A percentile compares a stretch with the other conserved stretches of the same genome.
Evolutionary conservation across 2,888 invertebrate species (phyloP).

Genomic region (Beris morrisii): DNA sequence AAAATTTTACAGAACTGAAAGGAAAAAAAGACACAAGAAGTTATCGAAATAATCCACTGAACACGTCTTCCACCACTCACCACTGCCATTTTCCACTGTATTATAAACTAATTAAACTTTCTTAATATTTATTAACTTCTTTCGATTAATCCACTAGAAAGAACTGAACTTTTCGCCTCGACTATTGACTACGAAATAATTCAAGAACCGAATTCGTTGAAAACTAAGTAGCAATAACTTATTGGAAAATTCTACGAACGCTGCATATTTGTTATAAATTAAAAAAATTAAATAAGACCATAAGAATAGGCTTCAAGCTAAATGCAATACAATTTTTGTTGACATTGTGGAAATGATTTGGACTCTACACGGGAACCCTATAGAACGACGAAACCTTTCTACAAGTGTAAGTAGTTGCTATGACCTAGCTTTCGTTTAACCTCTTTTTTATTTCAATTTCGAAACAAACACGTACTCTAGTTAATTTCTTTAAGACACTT

Average conservation of each 20-base stretch:
- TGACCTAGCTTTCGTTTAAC: constrained; percentile 25
- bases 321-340: too few relatives aligned
- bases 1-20: constrained; percentile 11
- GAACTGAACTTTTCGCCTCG: background rate
- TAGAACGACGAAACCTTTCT: too few relatives aligned
- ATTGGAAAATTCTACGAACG: constrained; percentile 17
- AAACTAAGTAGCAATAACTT: constrained; percentile 23
- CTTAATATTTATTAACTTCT: background rate
- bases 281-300: too few relatives aligned
- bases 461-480: constrained; percentile 22
- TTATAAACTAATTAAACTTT: background rate
- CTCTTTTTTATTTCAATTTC: constrained; percentile 13
- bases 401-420: background rate
- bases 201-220: constrained; percentile 4
- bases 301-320: too few relatives aligned
- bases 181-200: constrained; percentile 2
- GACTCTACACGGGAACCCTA: too few relatives aligned
- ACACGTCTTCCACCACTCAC: background rate
- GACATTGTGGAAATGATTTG: too few relatives aligned
- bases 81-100: too few relatives aligned
- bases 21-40: background rate
- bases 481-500: constrained; percentile 8
- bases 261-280: constrained; percentile 7
- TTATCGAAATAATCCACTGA: background rate
- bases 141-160: background rate